Evolutionary conservation across 2,797 vertebrate species (phyloP).

Genomic region (Gastrophryne carolinensis): DNA sequence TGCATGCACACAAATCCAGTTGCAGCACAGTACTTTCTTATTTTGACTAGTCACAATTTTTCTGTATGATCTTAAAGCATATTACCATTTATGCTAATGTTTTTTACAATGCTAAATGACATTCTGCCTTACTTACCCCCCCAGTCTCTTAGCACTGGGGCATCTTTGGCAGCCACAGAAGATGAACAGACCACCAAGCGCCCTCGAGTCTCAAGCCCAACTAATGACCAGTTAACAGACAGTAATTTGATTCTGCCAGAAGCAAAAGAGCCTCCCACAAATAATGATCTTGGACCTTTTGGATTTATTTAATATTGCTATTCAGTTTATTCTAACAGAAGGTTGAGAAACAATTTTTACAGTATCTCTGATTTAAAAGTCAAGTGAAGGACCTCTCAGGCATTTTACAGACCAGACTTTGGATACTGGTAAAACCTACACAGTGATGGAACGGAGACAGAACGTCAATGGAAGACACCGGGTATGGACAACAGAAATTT

Average conservation of each 20-base stretch:
- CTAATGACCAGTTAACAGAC: slow-evolving; percentile 65
- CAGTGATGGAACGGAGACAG: neutral
- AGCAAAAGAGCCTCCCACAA: neutral
- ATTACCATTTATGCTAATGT: too few relatives aligned
- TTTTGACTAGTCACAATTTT: too few relatives aligned
- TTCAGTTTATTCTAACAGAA: neutral
- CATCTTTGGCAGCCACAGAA: slow-evolving; percentile 68
- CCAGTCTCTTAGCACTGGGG: slow-evolving; percentile 72
- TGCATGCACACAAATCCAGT: too few relatives aligned
- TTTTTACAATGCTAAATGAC: too few relatives aligned
- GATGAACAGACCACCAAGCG: slow-evolving; percentile 80
- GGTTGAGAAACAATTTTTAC: neutral
- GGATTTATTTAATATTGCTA: slow-evolving; percentile 1
- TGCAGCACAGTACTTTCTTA: too few relatives aligned
- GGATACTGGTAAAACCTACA: neutral
- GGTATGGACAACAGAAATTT: neutral
- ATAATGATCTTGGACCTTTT: neutral
- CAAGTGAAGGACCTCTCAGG: slow-evolving; percentile 6
- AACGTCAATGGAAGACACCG: neutral
- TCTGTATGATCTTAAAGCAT: too few relatives aligned
- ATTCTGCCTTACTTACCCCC: too few relatives aligned
- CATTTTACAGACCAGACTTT: slow-evolving; percentile 12
- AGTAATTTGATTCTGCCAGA: slow-evolving; percentile 79
- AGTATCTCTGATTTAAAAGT: neutral
- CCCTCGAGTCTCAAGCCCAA: slow-evolving; percentile 72